Evolutionary conservation across 1,140 invertebrate genomes (phyloP).

Genomic region (Brachionus koreanus): DNA sequence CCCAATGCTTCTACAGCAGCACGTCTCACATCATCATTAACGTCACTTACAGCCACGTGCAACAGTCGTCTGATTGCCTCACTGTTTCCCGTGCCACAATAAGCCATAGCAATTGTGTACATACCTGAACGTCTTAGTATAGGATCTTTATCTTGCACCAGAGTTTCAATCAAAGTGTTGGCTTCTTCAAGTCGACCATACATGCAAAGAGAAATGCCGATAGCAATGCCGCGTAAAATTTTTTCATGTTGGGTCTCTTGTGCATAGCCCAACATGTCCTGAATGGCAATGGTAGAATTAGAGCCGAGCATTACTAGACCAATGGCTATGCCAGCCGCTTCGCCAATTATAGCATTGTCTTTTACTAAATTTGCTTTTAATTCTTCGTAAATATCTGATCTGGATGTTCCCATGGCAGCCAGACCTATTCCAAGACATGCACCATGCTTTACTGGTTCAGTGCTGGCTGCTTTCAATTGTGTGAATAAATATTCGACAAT

Average conservation of each 20-base stretch:
- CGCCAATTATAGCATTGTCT: slow-evolving; percentile 91
- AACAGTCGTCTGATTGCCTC: slow-evolving; percentile 87
- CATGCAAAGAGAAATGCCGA: slow-evolving; percentile 92
- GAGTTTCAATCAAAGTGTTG: slow-evolving; percentile 81
- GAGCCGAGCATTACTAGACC: slow-evolving; percentile 97
- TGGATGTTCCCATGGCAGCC: slow-evolving; percentile 92
- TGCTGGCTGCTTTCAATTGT: slow-evolving; percentile 88
- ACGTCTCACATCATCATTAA: slow-evolving; percentile 94
- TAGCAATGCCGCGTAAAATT: slow-evolving; percentile 86
- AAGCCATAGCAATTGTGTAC: slow-evolving; percentile 96
- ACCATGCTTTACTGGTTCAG: slow-evolving; percentile 84
- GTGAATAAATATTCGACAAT: slow-evolving; percentile 92
- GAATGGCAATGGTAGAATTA: slow-evolving; percentile 76
- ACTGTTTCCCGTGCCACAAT: slow-evolving; percentile 95
- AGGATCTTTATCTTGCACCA: slow-evolving; percentile 66
- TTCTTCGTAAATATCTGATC: slow-evolving; percentile 75
- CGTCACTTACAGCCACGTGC: slow-evolving; percentile 94
- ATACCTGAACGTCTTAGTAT: slow-evolving; percentile 74
- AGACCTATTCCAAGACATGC: slow-evolving; percentile 92
- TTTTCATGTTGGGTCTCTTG: slow-evolving; percentile 95
- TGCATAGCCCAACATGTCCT: slow-evolving; percentile 78
- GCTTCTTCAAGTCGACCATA: slow-evolving; percentile 93
- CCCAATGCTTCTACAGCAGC: slow-evolving; percentile 95
- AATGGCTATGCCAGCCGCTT: slow-evolving; percentile 96
- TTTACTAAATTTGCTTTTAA: slow-evolving; percentile 94